Evolutionary conservation across 2,113 vertebrate genomes (phyloP).

Genomic region (Megatriorchis doriae): DNA sequence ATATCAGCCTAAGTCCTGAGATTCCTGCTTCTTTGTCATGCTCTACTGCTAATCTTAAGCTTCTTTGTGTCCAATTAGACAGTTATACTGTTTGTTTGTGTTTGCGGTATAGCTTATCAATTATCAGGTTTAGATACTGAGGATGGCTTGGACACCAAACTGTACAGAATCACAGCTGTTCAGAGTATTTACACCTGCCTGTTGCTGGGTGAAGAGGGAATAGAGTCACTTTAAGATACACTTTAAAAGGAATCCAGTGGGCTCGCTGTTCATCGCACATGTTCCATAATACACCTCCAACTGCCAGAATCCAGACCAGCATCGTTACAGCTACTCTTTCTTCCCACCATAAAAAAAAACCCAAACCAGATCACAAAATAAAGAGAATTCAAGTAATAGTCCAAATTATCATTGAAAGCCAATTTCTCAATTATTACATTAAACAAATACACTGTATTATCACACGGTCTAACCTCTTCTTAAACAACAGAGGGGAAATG

Average conservation of each 20-base stretch:
- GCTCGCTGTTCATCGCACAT: conserved; percentile 18
- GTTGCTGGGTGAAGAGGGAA: conserved; percentile 15
- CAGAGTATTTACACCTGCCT: background rate
- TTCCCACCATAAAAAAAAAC: background rate
- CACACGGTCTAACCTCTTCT: background rate
- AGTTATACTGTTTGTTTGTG: background rate
- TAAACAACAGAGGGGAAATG: background rate
- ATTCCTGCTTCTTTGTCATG: background rate
- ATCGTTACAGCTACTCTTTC: background rate
- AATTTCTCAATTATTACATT: background rate
- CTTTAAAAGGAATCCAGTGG: conserved; percentile 19
- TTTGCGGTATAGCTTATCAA: background rate
- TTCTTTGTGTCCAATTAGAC: background rate
- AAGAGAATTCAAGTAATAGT: background rate
- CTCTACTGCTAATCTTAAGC: background rate
- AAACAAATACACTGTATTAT: background rate
- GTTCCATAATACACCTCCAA: conserved; percentile 19
- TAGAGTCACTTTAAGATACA: background rate
- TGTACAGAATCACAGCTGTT: conserved; percentile 26
- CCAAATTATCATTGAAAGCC: background rate
- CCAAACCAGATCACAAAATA: background rate
- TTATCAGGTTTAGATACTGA: conserved; percentile 10
- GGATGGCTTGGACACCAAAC: background rate
- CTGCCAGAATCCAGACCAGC: conserved; percentile 8
- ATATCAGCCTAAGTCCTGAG: background rate